A percentile compares a stretch with the other conserved stretches of the same genome.
These are phyloP conservation scores for Apostichopus parvimensis DNA, from an alignment of 35 echinoderm and acorn worm genomes.

Conservation along the genomic window DNA sequence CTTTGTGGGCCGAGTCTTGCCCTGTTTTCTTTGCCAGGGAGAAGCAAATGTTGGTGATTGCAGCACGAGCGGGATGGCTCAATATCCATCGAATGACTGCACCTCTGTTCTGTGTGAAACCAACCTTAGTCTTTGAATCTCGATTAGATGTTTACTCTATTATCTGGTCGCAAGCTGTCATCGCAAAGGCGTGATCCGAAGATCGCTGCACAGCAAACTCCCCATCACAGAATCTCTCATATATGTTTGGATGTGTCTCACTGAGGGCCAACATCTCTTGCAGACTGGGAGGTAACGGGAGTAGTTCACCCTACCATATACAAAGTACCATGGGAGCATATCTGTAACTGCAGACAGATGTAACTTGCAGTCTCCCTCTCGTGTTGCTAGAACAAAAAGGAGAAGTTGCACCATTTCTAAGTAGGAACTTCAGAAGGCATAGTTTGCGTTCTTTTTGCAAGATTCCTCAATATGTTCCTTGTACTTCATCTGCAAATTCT, in stretches of 20 bases:
- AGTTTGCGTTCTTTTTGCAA: background rate
- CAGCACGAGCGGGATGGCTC: slow-evolving; percentile 31
- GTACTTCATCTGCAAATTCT: background rate
- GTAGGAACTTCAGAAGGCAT: slow-evolving; percentile 48
- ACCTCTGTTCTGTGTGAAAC: slow-evolving; percentile 45
- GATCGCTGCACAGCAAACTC: background rate
- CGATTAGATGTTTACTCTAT: slow-evolving; percentile 69
- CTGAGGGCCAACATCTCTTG: slow-evolving; percentile 21
- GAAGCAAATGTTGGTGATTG: background rate
- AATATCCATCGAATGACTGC: slow-evolving; percentile 47
- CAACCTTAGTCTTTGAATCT: slow-evolving; percentile 63
- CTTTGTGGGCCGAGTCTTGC: no score
- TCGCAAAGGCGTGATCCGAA: background rate
- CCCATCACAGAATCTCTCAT: slow-evolving; percentile 1
- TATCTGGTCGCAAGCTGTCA: slow-evolving; percentile 63
- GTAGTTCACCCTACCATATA: slow-evolving; percentile 67
- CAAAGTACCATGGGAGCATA: slow-evolving; percentile 62
- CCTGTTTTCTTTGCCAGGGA: no score
- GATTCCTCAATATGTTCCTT: background rate
- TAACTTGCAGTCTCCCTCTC: slow-evolving; percentile 42
- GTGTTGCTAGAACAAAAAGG: background rate
- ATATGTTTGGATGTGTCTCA: slow-evolving; percentile 10
- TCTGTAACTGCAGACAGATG: background rate
- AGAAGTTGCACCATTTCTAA: slow-evolving; percentile 31
- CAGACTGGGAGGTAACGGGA: slow-evolving; percentile 46